Evolutionary conservation across 2,797 vertebrate genomes (phyloP).

Genomic region (Chiloscyllium punctatum): DNA sequence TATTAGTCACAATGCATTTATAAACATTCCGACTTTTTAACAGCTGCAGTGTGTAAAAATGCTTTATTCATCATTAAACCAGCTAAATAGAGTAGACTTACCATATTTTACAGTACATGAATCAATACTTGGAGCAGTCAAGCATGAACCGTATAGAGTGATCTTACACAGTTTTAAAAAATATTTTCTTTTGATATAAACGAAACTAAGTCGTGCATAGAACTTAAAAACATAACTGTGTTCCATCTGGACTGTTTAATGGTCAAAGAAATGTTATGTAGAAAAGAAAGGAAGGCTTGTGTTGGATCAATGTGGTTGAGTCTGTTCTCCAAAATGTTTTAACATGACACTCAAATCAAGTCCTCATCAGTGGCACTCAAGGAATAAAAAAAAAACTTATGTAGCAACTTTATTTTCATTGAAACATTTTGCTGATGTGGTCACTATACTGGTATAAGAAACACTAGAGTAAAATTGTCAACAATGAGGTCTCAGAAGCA

Average conservation of each 20-base stretch:
- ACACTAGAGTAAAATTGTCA: no score
- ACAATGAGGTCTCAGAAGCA: background rate
- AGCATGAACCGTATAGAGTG: background rate
- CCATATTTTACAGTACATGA: background rate
- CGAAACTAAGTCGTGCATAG: background rate
- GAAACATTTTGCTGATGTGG: no score
- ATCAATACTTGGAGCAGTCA: background rate
- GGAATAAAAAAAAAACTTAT: background rate
- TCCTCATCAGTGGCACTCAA: no score
- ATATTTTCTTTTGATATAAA: background rate
- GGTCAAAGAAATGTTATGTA: background rate
- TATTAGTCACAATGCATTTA: slow-evolving; percentile 46
- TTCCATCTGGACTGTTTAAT: background rate
- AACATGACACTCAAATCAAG: no score
- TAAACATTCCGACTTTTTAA: slow-evolving; percentile 51
- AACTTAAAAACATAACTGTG: background rate
- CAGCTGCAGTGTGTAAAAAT: slow-evolving; percentile 51
- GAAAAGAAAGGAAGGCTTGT: background rate
- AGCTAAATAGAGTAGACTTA: background rate
- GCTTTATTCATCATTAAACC: background rate
- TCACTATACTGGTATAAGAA: no score
- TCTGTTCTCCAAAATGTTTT: no score
- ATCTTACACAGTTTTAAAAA: background rate
- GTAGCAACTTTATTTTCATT: background rate
- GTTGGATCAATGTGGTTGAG: background rate